These are phyloP conservation scores for Paedocypris micromegethes DNA, from an alignment of 2,797 vertebrate species.

Conservation along the genomic window DNA sequence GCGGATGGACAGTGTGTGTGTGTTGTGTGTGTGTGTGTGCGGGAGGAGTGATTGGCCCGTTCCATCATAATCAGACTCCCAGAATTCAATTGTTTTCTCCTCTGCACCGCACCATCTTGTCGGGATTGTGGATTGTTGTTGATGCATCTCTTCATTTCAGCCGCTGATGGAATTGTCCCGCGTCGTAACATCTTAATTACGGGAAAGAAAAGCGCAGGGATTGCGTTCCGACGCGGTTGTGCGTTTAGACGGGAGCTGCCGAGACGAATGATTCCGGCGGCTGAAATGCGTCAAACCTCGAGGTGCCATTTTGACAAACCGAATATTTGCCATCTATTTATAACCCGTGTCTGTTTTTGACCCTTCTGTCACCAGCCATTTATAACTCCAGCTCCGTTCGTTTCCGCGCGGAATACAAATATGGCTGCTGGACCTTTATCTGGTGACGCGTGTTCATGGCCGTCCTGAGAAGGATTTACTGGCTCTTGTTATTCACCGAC, in stretches of 20 bases:
- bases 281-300: constrained; percentile 24
- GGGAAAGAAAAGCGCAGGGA: constrained; percentile 8
- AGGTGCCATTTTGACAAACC: constrained; percentile 18
- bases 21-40: constrained; percentile 29
- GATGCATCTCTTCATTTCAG: constrained; percentile 32
- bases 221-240: constrained; percentile 7
- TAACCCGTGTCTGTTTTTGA: constrained; percentile 25
- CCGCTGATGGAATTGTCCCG: constrained; percentile 36
- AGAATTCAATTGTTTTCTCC: constrained; percentile 44
- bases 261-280: constrained; percentile 24
- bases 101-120: constrained; percentile 30
- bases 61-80: constrained; percentile 48
- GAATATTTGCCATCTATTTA: constrained; percentile 36
- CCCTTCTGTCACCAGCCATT: not conserved
- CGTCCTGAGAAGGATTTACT: constrained; percentile 11
- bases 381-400: no score
- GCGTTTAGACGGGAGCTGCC: constrained; percentile 3
- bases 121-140: constrained; percentile 37
- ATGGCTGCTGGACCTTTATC: constrained; percentile 17
- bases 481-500: not conserved
- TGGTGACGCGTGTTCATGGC: not conserved
- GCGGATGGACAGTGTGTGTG: constrained; percentile 9
- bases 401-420: constrained; percentile 15
- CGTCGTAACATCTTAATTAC: constrained; percentile 35
- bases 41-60: constrained; percentile 42